Base-by-base conservation (phyloP, 1,140 invertebrate species). In the Drosophila fuyamai region DNA sequence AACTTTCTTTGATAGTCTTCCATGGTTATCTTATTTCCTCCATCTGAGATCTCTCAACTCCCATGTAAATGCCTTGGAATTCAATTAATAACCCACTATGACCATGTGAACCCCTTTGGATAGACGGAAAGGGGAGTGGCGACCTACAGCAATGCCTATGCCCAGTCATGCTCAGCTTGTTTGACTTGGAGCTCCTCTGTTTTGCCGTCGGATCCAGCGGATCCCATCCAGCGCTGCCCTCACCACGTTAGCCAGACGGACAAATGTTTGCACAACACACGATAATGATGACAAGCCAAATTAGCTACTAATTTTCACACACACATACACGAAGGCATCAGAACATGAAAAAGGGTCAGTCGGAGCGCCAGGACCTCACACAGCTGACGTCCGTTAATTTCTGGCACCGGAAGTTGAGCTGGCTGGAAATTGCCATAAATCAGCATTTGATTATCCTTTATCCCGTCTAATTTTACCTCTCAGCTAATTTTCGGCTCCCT, bases 211-310 rank as follows among this genome's bases (percentile, higher is more conserved):
- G 55, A 23, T 27, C 35, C 62, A 18, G 6, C 48, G 48, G 66
- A 44, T 23, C 16, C 47, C 10, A 63, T 35, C 32, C 66, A 54
- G 8, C n/a, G 63, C 35, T 57, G 27, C 36, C 60, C 71, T 65
- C 57, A 56, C 46, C 68, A 51, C 23, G 51, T 55, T 38, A 56
- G 51, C 63, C 63, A 71, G 77, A 81, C 76, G 66, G 82, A 89
- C 84, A 90, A 89, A 89, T 89, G 84, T 89, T 89, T 89, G 84
- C 84, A 89, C 84, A 89, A 89, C 85, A 80, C 74, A 84, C 80
- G 62, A 89, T 89, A 89, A 89, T 89, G 84, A 89, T 89, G 84
- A 89, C 84, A 89, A 72, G 77, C 68, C 84, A 89, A 89, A 89
- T 89, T 89, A 89, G 84, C 84, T 89, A 89, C 84, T 89, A 89